Conservation (phyloP, 2,888 invertebrate genomes). For the Tuta absoluta region DNA sequence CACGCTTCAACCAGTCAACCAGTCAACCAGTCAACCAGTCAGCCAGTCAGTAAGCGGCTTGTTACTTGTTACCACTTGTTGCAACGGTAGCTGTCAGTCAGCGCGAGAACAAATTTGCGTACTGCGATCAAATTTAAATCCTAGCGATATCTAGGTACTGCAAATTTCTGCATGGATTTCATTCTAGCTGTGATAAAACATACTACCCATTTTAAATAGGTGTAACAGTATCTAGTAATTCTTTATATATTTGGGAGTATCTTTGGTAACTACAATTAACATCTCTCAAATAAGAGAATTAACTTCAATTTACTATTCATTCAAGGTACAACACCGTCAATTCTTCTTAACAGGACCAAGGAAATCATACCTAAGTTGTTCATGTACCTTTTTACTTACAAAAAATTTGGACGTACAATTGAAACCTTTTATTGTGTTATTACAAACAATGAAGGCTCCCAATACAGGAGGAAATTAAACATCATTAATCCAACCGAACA, state of each 20-base stretch:
- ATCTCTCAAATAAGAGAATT: too few relatives aligned
- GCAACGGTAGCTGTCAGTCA: conserved; percentile 36
- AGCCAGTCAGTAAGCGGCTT: conserved; percentile 32
- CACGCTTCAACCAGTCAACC: conserved; percentile 29
- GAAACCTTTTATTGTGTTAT: background rate
- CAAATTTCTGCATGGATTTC: conserved; percentile 39
- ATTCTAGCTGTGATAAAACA: conserved; percentile 33
- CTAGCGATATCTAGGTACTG: conserved; percentile 41
- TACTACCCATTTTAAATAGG: too few relatives aligned
- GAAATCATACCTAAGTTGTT: too few relatives aligned
- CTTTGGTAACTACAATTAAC: too few relatives aligned
- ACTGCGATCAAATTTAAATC: conserved; percentile 51
- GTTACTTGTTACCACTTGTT: background rate
- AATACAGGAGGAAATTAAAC: background rate
- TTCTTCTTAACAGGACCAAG: too few relatives aligned
- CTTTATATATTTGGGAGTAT: too few relatives aligned
- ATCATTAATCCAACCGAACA: background rate
- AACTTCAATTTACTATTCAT: too few relatives aligned
- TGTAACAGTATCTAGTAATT: too few relatives aligned
- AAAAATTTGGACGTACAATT: too few relatives aligned
- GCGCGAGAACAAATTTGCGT: conserved; percentile 59
- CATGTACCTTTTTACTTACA: too few relatives aligned
- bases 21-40: conserved; percentile 43
- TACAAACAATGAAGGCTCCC: background rate
- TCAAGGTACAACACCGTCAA: too few relatives aligned